Conservation (phyloP, 1,140 invertebrate genomes). For the Plectrocnemia conspersa region DNA sequence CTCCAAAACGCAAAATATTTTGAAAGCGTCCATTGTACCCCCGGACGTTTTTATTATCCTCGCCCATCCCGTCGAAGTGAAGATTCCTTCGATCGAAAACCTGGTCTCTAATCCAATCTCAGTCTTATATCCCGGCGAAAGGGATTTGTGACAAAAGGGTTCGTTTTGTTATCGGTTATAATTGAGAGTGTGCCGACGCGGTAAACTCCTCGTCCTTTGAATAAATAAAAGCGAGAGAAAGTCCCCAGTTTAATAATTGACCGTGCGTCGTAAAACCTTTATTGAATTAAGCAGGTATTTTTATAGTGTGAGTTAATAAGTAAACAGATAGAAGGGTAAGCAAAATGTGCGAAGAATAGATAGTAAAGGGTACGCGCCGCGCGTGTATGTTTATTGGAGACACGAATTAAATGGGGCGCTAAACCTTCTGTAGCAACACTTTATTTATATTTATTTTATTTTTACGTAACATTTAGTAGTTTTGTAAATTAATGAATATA, state of each 20-base stretch:
- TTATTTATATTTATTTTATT: no score
- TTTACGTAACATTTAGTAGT: no score
- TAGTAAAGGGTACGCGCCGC: slow-evolving; percentile 7
- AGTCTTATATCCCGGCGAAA: no score
- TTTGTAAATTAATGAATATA: no score
- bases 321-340: slow-evolving; percentile 13
- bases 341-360: slow-evolving; percentile 3
- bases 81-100: no score
- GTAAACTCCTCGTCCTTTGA: no score
- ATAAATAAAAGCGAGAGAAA: no score
- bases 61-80: neutral
- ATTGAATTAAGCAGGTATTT: slow-evolving; percentile 22
- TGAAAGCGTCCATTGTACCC: slow-evolving; percentile 11
- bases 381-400: slow-evolving; percentile 13
- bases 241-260: no score
- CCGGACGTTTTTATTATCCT: slow-evolving; percentile 3
- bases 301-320: slow-evolving; percentile 16
- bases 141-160: no score
- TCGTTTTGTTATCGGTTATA: no score
- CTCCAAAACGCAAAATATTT: slow-evolving; percentile 12
- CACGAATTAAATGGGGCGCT: neutral
- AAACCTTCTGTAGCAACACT: neutral
- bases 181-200: no score
- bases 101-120: no score
- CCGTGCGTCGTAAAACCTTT: slow-evolving; percentile 21